These are phyloP conservation scores for Pissodes strobi DNA, from an alignment of 1,140 invertebrate genomes.

Conservation along the genomic window DNA sequence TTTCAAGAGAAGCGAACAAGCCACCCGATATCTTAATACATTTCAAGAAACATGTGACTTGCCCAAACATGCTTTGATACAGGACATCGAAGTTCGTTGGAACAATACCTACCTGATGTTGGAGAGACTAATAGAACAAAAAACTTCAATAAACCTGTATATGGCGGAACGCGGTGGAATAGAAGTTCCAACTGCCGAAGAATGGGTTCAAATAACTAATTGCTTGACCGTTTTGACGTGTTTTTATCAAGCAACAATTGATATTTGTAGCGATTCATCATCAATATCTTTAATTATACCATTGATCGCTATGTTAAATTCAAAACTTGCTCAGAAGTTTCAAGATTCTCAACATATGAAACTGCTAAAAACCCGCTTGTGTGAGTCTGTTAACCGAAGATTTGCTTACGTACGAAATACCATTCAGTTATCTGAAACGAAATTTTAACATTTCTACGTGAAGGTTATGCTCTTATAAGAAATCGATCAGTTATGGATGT, in stretches of 20 bases:
- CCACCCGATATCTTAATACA: not conserved
- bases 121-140: no score
- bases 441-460: no score
- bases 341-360: no score
- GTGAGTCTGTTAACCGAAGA: no score
- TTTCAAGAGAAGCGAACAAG: not conserved
- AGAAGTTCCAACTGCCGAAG: not conserved
- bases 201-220: not conserved
- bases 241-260: not conserved
- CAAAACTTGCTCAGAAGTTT: no score
- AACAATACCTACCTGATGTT: not conserved
- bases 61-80: not conserved
- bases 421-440: no score
- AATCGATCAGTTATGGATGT: no score
- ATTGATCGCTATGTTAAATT: no score
- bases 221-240: not conserved
- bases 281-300: no score
- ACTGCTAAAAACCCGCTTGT: no score
- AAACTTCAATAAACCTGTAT: not conserved
- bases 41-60: slow-evolving; percentile 2
- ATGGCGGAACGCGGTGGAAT: slow-evolving; percentile 1
- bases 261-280: not conserved
- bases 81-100: not conserved
- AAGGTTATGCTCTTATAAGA: no score
- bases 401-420: no score